These are phyloP conservation scores for Listrodromus nycthemerus DNA, from an alignment of 2,888 invertebrate genomes.

Conservation along the genomic window DNA sequence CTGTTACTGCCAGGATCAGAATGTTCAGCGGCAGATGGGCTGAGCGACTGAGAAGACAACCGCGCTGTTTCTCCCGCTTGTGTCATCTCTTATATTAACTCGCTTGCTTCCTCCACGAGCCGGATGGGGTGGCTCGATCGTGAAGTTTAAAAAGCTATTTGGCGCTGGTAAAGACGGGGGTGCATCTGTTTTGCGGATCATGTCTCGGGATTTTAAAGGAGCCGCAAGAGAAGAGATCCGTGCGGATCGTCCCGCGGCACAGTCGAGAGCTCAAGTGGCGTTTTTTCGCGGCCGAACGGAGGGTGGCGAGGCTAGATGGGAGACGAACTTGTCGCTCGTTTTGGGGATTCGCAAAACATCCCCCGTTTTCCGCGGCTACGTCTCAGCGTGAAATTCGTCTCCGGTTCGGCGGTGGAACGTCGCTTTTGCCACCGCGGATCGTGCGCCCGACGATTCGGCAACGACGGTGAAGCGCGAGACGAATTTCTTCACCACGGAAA, in stretches of 20 bases:
- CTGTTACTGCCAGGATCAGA: slow-evolving; percentile 78
- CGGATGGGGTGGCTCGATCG: slow-evolving; percentile 46
- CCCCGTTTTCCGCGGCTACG: slow-evolving; percentile 23
- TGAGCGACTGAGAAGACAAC: slow-evolving; percentile 55
- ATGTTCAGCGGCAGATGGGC: slow-evolving; percentile 68
- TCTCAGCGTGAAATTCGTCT: slow-evolving; percentile 48
- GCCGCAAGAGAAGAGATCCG: slow-evolving; percentile 31
- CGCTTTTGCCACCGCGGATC: slow-evolving; percentile 30
- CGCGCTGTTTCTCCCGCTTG: slow-evolving; percentile 53
- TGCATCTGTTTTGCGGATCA: slow-evolving; percentile 80
- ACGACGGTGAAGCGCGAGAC: not conserved
- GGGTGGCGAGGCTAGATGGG: slow-evolving; percentile 46
- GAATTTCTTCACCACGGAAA: not conserved
- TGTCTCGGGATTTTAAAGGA: slow-evolving; percentile 64
- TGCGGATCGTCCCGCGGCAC: slow-evolving; percentile 37
- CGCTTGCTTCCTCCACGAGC: slow-evolving; percentile 62
- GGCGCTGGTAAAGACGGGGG: slow-evolving; percentile 72
- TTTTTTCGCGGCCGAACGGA: slow-evolving; percentile 38
- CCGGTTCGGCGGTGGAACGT: not conserved
- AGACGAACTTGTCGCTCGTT: slow-evolving; percentile 70
- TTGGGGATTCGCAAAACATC: slow-evolving; percentile 56
- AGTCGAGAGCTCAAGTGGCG: slow-evolving; percentile 32
- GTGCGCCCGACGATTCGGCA: not conserved
- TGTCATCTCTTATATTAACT: slow-evolving; percentile 70
- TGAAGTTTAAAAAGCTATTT: slow-evolving; percentile 82